Conservation (phyloP, 2,797 vertebrate species). For the Macroramphosus scolopax region DNA sequence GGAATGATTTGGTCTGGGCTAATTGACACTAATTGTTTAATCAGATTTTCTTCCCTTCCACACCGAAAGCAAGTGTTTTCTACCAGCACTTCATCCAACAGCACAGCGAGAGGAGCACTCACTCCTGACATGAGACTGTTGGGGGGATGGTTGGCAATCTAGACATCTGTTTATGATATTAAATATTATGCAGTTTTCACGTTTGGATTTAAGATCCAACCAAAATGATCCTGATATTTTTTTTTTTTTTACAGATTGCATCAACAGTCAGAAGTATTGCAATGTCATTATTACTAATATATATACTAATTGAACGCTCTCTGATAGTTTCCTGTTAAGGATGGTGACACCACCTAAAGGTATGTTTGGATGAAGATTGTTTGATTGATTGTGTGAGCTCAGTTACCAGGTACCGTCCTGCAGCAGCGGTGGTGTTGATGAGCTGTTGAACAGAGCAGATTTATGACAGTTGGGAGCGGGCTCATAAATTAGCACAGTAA, state of each 20-base stretch:
- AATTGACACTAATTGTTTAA: slow-evolving; percentile 99
- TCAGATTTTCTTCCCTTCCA: slow-evolving; percentile 93
- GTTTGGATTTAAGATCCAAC: too few species aligned
- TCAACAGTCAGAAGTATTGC: too few species aligned
- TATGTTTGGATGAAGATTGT: slow-evolving; percentile 23
- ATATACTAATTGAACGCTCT: slow-evolving; percentile 5
- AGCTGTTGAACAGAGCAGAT: slow-evolving; percentile 52
- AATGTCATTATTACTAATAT: neutral
- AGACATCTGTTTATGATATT: neutral
- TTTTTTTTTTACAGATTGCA: too few species aligned
- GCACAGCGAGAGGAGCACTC: slow-evolving; percentile 45
- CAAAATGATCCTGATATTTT: too few species aligned
- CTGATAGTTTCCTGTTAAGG: slow-evolving; percentile 6
- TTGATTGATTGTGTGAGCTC: slow-evolving; percentile 31
- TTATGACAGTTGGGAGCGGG: slow-evolving; percentile 50
- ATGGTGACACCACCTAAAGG: slow-evolving; percentile 17
- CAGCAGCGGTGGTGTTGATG: slow-evolving; percentile 34
- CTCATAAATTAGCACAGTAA: slow-evolving; percentile 60
- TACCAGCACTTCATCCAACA: slow-evolving; percentile 53
- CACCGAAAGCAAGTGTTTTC: slow-evolving; percentile 68
- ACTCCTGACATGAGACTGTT: slow-evolving; percentile 32
- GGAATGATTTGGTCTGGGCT: slow-evolving; percentile 96
- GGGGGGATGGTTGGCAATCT: neutral
- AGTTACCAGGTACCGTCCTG: slow-evolving; percentile 28
- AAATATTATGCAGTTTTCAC: neutral